Evolutionary conservation across 2,797 vertebrate genomes (phyloP), one percentile per base, ranked within the genome.

Genomic region (Melanotaenia boesemani): DNA sequence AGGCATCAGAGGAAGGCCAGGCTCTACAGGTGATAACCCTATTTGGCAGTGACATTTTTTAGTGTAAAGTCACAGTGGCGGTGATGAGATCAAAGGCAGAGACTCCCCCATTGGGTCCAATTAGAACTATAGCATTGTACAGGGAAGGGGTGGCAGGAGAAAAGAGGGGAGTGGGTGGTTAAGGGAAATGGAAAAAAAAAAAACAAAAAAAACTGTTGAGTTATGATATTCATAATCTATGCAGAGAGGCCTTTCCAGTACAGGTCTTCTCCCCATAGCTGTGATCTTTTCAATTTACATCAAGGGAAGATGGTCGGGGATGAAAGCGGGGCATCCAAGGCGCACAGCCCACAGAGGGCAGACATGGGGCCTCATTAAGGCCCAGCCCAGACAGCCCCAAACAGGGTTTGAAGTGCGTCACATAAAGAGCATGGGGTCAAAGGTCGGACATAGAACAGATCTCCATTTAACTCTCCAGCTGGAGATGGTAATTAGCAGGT

Each of bases 11-110:
- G 95, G 94, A 95, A 96, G 96, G 96, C 96, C 95, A 95, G 93
- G 93, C 97, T 96, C 97, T 97, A 98, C 97, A 98, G 97, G 97
- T 99, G 97, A 99, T 96, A 97, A 97, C 96, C 96, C 95, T 96
- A 97, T 96, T 96, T 96, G 96, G 96, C 94, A 92, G 96, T 98
- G 97, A 98, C 97, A 99, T 99, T 99, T 97, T 96, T 97, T 95
- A 96, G 95, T 96, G 97, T 97, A 97, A 98, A 99, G 97, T 97
- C 97, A 97, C 94, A 95, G 95, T 95, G 94, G 94, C 96, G 96
- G 95, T 96, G 96, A 97, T 95, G 95, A 97, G 97, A 99, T 99
- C 97, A 99, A 99, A 99, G 96, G 91, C 84, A 96, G 84, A 95
- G 95, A 95, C 95, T 97, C 90, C 97, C 97, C 98, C 97, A 96